phyloP scores from a whole-genome alignment of 2,797 vertebrate species.

The Vireo griseus region DNA sequence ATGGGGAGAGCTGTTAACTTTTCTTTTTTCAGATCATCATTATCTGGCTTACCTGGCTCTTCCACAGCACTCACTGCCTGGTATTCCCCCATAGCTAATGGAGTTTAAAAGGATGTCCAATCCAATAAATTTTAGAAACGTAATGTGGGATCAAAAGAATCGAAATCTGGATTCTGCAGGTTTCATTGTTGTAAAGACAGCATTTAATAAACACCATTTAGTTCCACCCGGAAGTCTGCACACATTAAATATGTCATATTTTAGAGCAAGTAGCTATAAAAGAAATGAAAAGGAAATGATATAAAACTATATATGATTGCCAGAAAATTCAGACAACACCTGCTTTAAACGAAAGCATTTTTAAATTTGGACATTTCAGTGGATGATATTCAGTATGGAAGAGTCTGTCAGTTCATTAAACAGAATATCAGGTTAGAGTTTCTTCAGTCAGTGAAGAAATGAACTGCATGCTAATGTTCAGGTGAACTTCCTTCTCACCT shows the following conservation, averaged over 20 bases:
- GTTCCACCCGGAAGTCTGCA: neutral
- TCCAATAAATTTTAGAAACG: neutral
- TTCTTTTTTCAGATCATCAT: neutral
- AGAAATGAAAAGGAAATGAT: neutral
- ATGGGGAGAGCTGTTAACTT: neutral
- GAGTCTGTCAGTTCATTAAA: neutral
- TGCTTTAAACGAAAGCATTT: neutral
- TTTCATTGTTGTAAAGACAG: neutral
- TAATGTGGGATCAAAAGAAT: neutral
- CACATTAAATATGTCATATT: neutral
- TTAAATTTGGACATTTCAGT: neutral
- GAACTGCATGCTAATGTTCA: neutral
- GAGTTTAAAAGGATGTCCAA: neutral
- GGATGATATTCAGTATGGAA: neutral
- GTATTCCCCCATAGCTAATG: accelerated
- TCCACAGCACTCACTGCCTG: neutral
- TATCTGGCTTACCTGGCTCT: neutral
- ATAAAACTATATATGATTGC: neutral
- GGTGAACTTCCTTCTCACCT: neutral
- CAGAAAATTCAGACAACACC: neutral
- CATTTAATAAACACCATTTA: neutral
- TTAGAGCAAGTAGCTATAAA: neutral
- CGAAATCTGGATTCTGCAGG: neutral
- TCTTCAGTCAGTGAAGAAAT: neutral
- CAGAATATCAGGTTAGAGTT: neutral